Base-by-base conservation (phyloP, 23 tunicate species). In the Corella eumyota region DNA sequence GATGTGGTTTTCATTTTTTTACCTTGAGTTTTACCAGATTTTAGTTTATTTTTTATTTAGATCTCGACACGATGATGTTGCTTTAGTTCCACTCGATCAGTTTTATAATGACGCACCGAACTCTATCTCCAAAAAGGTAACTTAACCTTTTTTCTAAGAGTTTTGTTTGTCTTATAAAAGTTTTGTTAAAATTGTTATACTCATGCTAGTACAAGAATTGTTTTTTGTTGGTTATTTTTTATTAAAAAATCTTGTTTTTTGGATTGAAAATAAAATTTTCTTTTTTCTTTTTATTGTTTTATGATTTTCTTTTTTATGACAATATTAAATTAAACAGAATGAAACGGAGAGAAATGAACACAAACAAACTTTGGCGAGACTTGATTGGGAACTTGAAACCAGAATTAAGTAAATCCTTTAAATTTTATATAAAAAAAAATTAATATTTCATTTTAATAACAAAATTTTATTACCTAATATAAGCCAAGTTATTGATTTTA, bases 381-480 rank as follows among this genome's bases (percentile, higher is more conserved):
- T 87, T 38, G 96, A 78, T 56, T 78, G 74, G 68, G 96, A 87
- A 56, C 32, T 87, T 45, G 81, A 71, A 34, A 72, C 62, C 27
- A 74, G 93, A 25, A 83, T 75, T 57, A 34, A 55, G 68, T 68
- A 32, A 51, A n/a, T n/a, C n/a, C n/a, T n/a, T n/a, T n/a, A n/a
- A n/a, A n/a, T n/a, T n/a, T n/a, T n/a, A n/a, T n/a, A n/a, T n/a
- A n/a, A n/a, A n/a, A n/a, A n/a, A n/a, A n/a, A n/a, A n/a, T n/a
- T n/a, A n/a, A n/a, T n/a, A n/a, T n/a, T n/a, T n/a, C n/a, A n/a
- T n/a, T n/a, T n/a, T n/a, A n/a, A n/a, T n/a, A n/a, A n/a, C n/a
- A n/a, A n/a, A n/a, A n/a, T n/a, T n/a, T n/a, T n/a, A n/a, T n/a
- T n/a, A n/a, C n/a, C n/a, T n/a, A n/a, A n/a, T n/a, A n/a, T n/a